Conservation (phyloP, 2,797 vertebrate species). For the Helostoma temminkii region DNA sequence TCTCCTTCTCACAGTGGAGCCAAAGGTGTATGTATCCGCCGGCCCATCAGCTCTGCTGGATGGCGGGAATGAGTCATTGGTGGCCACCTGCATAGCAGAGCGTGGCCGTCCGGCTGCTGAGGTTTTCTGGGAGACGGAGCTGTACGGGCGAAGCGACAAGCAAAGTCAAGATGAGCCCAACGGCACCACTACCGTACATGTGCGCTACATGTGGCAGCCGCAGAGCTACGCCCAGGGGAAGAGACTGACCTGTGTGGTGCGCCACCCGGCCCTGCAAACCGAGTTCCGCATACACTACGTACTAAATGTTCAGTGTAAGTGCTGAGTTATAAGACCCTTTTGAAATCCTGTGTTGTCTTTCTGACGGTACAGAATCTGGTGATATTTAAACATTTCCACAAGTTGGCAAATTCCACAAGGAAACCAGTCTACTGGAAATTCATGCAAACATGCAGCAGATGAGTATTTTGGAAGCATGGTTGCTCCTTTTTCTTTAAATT, state of each 20-base stretch:
- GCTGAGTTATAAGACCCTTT: background rate
- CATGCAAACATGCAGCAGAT: too few relatives aligned
- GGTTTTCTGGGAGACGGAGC: slow-evolving; percentile 92
- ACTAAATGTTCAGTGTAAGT: slow-evolving; percentile 96
- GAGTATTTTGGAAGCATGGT: too few relatives aligned
- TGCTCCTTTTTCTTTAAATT: too few relatives aligned
- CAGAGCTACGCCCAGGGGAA: slow-evolving; percentile 90
- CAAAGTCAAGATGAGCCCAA: slow-evolving; percentile 86
- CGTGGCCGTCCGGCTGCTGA: slow-evolving; percentile 91
- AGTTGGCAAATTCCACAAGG: too few relatives aligned
- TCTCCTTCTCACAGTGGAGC: slow-evolving; percentile 87
- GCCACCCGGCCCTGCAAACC: slow-evolving; percentile 90
- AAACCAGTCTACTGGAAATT: too few relatives aligned
- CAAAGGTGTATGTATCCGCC: slow-evolving; percentile 90
- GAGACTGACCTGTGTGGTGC: slow-evolving; percentile 92
- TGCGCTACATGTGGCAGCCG: slow-evolving; percentile 89
- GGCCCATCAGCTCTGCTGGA: slow-evolving; percentile 89
- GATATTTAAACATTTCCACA: background rate
- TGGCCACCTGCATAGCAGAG: slow-evolving; percentile 95
- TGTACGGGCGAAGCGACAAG: slow-evolving; percentile 87
- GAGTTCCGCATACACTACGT: slow-evolving; percentile 88
- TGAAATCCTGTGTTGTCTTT: background rate
- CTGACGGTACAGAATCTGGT: background rate
- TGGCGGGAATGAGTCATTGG: slow-evolving; percentile 89
- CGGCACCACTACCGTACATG: slow-evolving; percentile 88